phyloP scores from a whole-genome alignment of 2,113 vertebrate genomes.

The Copsychus sechellarum region DNA sequence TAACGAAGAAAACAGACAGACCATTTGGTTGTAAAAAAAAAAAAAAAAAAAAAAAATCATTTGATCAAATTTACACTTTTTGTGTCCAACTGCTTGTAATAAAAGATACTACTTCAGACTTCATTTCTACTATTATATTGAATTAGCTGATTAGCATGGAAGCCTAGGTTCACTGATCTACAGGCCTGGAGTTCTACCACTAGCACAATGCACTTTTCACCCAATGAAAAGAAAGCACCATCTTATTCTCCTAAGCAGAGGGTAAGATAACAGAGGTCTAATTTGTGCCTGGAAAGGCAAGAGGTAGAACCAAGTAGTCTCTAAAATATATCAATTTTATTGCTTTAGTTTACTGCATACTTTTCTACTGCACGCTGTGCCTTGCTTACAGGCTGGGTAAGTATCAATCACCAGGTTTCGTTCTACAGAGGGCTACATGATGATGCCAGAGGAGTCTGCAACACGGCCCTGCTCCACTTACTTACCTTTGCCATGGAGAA shows the following conservation, averaged over 20 bases:
- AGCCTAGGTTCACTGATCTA: neutral
- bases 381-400: neutral
- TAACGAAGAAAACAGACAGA: neutral
- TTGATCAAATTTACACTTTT: neutral
- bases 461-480: neutral
- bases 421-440: neutral
- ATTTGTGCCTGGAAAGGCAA: neutral
- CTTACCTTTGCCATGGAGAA: neutral
- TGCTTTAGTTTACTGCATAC: neutral
- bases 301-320: neutral
- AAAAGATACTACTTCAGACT: neutral
- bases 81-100: neutral
- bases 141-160: neutral
- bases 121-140: neutral
- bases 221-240: neutral
- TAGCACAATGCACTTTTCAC: rapidly evolving
- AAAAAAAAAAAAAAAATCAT: neutral
- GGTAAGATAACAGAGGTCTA: neutral
- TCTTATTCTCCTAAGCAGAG: neutral
- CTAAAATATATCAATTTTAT: neutral
- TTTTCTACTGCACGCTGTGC: neutral
- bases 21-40: neutral
- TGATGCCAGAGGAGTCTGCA: neutral
- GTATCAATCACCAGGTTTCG: neutral
- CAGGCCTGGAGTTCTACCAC: neutral